Percentiles rank a stretch among this genome's conserved stretches.
phyloP scores from a whole-genome alignment of 2,888 invertebrate species.

The Melipona bicolor region DNA sequence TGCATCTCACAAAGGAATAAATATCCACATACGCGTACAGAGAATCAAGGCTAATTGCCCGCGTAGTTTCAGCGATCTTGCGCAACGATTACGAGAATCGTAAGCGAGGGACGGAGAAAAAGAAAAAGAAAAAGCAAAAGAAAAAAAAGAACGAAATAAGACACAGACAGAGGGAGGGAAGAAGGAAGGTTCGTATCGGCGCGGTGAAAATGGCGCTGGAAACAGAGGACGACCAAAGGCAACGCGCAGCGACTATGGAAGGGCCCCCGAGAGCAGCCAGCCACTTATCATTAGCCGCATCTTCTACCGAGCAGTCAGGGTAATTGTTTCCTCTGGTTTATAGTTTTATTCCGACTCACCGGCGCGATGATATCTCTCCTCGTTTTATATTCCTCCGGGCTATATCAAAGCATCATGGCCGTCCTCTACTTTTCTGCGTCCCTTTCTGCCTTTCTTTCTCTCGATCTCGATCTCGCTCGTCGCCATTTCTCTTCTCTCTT shows the following conservation, averaged over 20 bases:
- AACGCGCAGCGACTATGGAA: constrained; percentile 63
- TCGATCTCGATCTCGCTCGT: constrained; percentile 29
- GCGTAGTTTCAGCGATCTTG: too few species aligned
- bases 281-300: constrained; percentile 83
- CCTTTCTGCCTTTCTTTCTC: constrained; percentile 41
- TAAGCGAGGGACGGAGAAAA: too few species aligned
- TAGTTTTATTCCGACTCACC: constrained; percentile 82
- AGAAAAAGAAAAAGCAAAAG: too few species aligned
- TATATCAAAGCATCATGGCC: constrained; percentile 76
- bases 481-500: too few species aligned
- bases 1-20: too few species aligned
- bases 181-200: constrained; percentile 42
- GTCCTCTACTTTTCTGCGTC: constrained; percentile 49
- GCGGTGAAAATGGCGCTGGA: constrained; percentile 65
- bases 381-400: constrained; percentile 80
- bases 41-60: too few species aligned
- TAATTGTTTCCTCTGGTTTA: constrained; percentile 84
- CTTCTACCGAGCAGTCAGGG: constrained; percentile 79
- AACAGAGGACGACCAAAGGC: constrained; percentile 61
- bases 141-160: too few species aligned
- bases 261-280: constrained; percentile 66
- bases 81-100: too few species aligned
- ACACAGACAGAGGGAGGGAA: too few species aligned
- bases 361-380: constrained; percentile 81
- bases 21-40: too few species aligned